Evolutionary conservation across 2,113 vertebrate genomes (phyloP).

Genomic region (Coreoperca whiteheadi): DNA sequence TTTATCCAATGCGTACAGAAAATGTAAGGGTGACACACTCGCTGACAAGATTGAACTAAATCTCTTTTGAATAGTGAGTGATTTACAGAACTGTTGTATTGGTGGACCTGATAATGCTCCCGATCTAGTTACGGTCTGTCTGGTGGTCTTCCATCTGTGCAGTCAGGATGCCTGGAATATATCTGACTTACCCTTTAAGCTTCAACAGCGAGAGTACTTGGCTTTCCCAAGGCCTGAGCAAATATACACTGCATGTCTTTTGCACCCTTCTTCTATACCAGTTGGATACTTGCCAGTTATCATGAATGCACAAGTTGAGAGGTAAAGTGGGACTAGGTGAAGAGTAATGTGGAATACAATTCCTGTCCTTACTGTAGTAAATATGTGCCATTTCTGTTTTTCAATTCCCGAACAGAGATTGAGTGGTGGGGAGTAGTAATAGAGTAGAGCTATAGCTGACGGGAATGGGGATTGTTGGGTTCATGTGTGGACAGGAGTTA

Average conservation of each 20-base stretch:
- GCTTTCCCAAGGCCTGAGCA: not conserved
- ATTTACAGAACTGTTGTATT: slow-evolving; percentile 8
- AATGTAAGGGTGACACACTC: not conserved
- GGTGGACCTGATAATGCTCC: slow-evolving; percentile 1
- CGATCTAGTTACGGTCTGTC: not conserved
- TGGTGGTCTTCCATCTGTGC: slow-evolving; percentile 13
- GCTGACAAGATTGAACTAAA: not conserved
- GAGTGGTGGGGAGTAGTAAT: not conserved
- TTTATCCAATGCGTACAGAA: not conserved
- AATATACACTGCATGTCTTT: not conserved
- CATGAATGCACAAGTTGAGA: slow-evolving; percentile 5
- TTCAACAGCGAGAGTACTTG: not conserved
- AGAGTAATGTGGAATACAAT: too few species aligned
- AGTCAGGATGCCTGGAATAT: not conserved
- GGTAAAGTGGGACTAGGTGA: not conserved
- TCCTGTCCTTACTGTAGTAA: not conserved
- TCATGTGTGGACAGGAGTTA: not conserved
- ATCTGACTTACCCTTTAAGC: not conserved
- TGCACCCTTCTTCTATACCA: not conserved
- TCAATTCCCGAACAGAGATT: not conserved
- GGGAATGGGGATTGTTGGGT: not conserved
- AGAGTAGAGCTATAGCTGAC: not conserved
- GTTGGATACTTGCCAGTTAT: not conserved
- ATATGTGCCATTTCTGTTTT: not conserved
- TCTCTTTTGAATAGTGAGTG: not conserved